A percentile compares a stretch with the other conserved stretches of the same genome.
phyloP scores from a whole-genome alignment of 92 coral and sea anemone genomes.

The Epizoanthus scotinus region DNA sequence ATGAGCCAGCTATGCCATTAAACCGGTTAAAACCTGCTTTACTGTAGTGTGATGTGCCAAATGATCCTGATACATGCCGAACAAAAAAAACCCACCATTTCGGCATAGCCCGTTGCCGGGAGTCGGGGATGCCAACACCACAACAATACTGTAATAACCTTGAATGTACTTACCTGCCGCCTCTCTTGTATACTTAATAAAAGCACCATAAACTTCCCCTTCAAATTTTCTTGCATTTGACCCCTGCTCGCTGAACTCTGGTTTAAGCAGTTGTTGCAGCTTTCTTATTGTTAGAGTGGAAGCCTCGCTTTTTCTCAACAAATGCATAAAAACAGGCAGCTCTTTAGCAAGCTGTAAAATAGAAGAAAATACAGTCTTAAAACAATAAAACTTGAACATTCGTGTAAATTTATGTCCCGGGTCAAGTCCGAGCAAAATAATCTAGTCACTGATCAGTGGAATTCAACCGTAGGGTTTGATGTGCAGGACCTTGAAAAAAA shows the following conservation, averaged over 20 bases:
- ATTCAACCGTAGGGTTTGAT: too few species aligned
- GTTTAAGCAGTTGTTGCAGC: constrained; percentile 29
- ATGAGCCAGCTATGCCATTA: too few species aligned
- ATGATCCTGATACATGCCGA: too few species aligned
- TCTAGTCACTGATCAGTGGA: too few species aligned
- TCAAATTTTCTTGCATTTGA: constrained; percentile 33
- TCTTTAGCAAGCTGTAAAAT: constrained; percentile 18
- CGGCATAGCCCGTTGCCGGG: too few species aligned
- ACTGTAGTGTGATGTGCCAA: too few species aligned
- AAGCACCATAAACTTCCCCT: constrained; percentile 33
- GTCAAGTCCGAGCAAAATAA: too few species aligned
- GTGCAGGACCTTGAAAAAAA: too few species aligned
- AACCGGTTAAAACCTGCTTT: too few species aligned
- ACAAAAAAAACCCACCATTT: too few species aligned
- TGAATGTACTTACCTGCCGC: constrained; percentile 18
- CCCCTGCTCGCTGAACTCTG: constrained; percentile 44
- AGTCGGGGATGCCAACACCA: constrained; percentile 1
- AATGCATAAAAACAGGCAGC: constrained; percentile 12
- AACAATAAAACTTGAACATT: too few species aligned
- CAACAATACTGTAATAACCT: neutral
- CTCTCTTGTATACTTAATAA: constrained; percentile 7
- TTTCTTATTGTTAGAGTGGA: constrained; percentile 9
- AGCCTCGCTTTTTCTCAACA: constrained; percentile 29
- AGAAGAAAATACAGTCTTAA: neutral
- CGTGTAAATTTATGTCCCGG: too few species aligned